These are phyloP conservation scores for Sylvilagus bachmani DNA, from an alignment of 2,113 vertebrate species.

Conservation along the genomic window DNA sequence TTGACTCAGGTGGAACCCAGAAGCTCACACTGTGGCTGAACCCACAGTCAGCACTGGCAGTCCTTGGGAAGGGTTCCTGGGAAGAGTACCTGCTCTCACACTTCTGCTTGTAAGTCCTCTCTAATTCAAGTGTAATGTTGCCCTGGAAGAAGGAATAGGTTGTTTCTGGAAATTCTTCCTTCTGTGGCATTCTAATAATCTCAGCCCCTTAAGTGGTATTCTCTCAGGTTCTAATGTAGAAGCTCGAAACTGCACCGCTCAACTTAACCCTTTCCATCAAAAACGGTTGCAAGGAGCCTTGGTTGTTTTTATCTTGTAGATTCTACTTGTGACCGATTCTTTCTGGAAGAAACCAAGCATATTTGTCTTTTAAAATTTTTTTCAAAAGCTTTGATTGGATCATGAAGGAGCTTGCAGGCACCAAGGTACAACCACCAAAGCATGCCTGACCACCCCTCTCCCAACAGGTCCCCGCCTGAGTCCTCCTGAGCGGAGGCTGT, in stretches of 20 bases:
- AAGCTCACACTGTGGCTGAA: too few relatives aligned
- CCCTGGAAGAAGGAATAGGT: not conserved
- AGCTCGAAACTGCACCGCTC: not conserved
- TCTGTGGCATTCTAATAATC: not conserved
- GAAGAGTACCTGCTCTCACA: not conserved
- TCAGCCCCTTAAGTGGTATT: not conserved
- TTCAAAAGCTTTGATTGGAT: not conserved
- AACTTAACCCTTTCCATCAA: not conserved
- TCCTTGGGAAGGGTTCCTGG: not conserved
- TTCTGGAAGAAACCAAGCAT: not conserved
- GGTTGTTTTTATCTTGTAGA: not conserved
- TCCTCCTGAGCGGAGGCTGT: not conserved
- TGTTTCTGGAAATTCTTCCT: not conserved
- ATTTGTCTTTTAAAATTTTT: not conserved
- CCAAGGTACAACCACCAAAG: not conserved
- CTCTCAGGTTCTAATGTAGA: not conserved
- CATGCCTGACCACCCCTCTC: not conserved
- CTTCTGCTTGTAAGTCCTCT: not conserved
- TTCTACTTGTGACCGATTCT: not conserved
- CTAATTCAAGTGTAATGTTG: not conserved
- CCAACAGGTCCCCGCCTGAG: fast-evolving
- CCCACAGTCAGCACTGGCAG: fast-evolving
- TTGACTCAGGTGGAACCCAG: too few relatives aligned
- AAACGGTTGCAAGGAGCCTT: not conserved
- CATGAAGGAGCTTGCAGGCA: not conserved